phyloP scores from a whole-genome alignment of 1,140 invertebrate genomes.

The Latrodectus geometricus region DNA sequence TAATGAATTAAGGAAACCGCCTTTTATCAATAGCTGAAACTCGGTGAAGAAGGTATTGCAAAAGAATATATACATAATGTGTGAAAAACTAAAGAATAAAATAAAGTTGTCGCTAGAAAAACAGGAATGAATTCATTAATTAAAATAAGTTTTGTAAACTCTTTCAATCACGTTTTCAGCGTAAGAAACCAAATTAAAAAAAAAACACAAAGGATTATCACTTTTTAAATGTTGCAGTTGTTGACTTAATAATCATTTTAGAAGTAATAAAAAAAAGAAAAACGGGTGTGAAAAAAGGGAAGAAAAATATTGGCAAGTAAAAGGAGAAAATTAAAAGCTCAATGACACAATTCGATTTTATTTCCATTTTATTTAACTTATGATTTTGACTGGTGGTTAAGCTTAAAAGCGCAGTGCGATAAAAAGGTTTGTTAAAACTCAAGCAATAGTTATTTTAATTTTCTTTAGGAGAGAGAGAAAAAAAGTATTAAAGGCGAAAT shows the following conservation, averaged over 20 bases:
- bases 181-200: slow-evolving; percentile 17
- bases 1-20: too few species aligned
- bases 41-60: too few species aligned
- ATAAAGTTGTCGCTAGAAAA: neutral
- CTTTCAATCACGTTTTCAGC: slow-evolving; percentile 43
- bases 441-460: neutral
- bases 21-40: too few species aligned
- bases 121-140: slow-evolving; percentile 33
- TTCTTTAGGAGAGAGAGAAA: slow-evolving; percentile 38
- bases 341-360: slow-evolving; percentile 44
- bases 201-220: slow-evolving; percentile 56
- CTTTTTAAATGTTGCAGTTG: slow-evolving; percentile 52
- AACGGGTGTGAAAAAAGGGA: neutral
- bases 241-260: slow-evolving; percentile 59
- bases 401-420: neutral
- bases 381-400: slow-evolving; percentile 37
- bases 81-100: neutral
- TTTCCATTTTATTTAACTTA: slow-evolving; percentile 54
- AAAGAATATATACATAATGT: too few species aligned
- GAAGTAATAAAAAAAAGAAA: slow-evolving; percentile 29
- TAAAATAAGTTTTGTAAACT: slow-evolving; percentile 57
- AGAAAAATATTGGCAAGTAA: neutral
- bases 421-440: neutral
- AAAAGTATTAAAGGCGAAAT: slow-evolving; percentile 27
- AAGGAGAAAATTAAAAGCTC: slow-evolving; percentile 39